Percentiles rank a stretch among this genome's conserved stretches.
Evolutionary conservation across 2,797 vertebrate species (phyloP).

Genomic region (Brachyrhaphis roseni): DNA sequence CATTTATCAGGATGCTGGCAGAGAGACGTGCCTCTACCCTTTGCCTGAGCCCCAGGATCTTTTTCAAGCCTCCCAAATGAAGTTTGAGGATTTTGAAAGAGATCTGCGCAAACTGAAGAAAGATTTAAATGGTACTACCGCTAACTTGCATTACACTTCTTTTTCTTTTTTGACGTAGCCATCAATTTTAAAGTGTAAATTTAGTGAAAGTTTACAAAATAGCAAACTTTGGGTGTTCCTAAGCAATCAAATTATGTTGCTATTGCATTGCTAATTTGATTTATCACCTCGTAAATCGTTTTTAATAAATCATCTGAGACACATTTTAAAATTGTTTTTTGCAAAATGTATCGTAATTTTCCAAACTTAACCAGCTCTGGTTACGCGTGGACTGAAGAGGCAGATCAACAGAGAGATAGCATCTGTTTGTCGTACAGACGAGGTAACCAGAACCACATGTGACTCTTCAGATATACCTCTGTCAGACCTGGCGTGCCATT

Average conservation of each 20-base stretch:
- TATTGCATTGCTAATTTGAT: constrained; percentile 18
- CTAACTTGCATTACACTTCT: constrained; percentile 15
- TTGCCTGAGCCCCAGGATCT: constrained; percentile 96
- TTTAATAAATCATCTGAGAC: constrained; percentile 33
- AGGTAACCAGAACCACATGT: constrained; percentile 86
- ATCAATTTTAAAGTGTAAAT: constrained; percentile 29
- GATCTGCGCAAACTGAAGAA: constrained; percentile 94
- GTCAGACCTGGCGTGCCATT: constrained; percentile 79
- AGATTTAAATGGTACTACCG: constrained; percentile 88
- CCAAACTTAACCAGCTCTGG: constrained; percentile 61
- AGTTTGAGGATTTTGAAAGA: constrained; percentile 96
- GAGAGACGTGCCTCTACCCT: constrained; percentile 90
- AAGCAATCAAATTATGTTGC: constrained; percentile 26
- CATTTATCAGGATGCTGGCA: constrained; percentile 88
- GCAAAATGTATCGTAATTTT: constrained; percentile 57
- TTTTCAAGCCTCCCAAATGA: constrained; percentile 95
- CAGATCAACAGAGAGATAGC: constrained; percentile 78
- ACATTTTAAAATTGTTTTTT: constrained; percentile 24
- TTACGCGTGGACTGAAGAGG: constrained; percentile 66
- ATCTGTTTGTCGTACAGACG: constrained; percentile 80
- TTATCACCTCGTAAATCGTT: constrained; percentile 22
- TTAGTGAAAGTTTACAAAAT: constrained; percentile 20
- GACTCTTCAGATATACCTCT: constrained; percentile 79
- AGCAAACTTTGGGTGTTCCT: constrained; percentile 13
- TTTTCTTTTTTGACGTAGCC: constrained; percentile 4